Evolutionary conservation across 2,797 vertebrate species (phyloP), one percentile per base, ranked within the genome.

Genomic region (Trichosurus vulpecula): DNA sequence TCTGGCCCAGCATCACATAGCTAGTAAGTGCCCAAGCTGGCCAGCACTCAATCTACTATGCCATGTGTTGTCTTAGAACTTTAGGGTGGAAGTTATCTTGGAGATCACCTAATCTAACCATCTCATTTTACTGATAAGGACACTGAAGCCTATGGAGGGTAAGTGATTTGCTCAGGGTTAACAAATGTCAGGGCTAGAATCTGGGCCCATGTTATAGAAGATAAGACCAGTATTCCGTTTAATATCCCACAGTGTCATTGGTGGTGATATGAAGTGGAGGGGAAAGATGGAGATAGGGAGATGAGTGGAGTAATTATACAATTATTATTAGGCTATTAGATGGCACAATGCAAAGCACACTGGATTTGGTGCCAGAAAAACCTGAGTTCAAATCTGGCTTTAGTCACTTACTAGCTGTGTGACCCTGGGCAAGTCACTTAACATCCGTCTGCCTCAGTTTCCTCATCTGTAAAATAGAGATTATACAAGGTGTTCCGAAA

Each of bases 61-160:
- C 74, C 25, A 12, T 4, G 25, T 87, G 22, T 51, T 25, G 27
- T 87, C 74, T 87, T 47, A 51, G 74, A 12, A 87, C 3, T 3
- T 4, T 51, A 81, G 41, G 10, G 10, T 51, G 5, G 74, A 87
- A 51, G 10, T 87, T 87, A 87, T 47, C 22, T 87, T 87, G 41
- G 41, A 87, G 74, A 27, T 87, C 74, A 27, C 41, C 74, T 12
- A 51, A 47, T 47, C 41, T 87, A 27, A 87, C 25, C 13, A 4
- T 47, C 41, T 51, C 22, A 27, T 87, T 87, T 47, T 47, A 51
- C 41, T 87, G 9, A 51, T 51, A 87, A 89, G 94, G 92, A 95
- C 90, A 57, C 91, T 58, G 66, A 96, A 58, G 47, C 52, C 66
- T 41, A 92, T 57, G 57, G 51, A 90, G 89, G 35, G 53, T 81